phyloP scores from a whole-genome alignment of 2,888 invertebrate species.

The Zele albiditarsus region DNA sequence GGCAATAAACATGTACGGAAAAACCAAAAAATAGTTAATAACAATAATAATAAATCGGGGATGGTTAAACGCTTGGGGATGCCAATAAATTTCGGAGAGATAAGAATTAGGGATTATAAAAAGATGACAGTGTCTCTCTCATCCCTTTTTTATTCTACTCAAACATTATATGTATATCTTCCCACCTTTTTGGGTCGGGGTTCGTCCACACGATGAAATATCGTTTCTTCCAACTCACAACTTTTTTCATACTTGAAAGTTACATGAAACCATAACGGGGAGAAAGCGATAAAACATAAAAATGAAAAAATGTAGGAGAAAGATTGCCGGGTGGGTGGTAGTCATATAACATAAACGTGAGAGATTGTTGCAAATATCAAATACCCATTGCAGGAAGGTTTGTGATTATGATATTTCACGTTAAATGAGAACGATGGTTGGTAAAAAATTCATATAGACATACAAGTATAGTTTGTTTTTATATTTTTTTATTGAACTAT shows the following conservation, averaged over 20 bases:
- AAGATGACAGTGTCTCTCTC: slow-evolving; percentile 67
- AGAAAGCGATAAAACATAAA: slow-evolving; percentile 16
- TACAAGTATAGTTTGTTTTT: slow-evolving; percentile 40
- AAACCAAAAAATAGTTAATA: no score
- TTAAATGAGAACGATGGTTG: background rate
- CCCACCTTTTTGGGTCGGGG: slow-evolving; percentile 41
- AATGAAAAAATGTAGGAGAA: background rate
- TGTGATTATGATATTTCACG: background rate
- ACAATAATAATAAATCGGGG: slow-evolving; percentile 55
- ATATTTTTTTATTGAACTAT: slow-evolving; percentile 59
- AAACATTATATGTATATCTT: background rate
- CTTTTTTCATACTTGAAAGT: slow-evolving; percentile 67
- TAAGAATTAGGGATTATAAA: slow-evolving; percentile 59
- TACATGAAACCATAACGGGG: slow-evolving; percentile 35
- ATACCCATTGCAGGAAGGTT: background rate
- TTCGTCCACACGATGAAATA: slow-evolving; percentile 62
- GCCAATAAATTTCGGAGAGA: slow-evolving; percentile 65
- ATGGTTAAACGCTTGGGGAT: slow-evolving; percentile 65
- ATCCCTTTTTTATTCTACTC: slow-evolving; percentile 44
- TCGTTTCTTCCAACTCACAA: slow-evolving; percentile 58
- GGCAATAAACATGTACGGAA: background rate
- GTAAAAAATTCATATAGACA: background rate
- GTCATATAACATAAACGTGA: background rate
- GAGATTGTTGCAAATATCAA: background rate
- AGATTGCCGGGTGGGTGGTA: background rate